These are phyloP conservation scores for Danio rerio DNA, from an alignment of 2,113 vertebrate species.

Conservation along the genomic window GRCz12tu NC_133185.1:21863001-21863500, in stretches of 20 bases:
- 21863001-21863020: background rate
- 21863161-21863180: too few relatives aligned
- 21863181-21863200: background rate
- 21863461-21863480: background rate
- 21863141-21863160: too few relatives aligned
- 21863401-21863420: background rate
- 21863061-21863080: background rate
- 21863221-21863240: background rate
- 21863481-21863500: background rate
- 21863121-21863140: background rate
- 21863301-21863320: background rate
- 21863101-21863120: background rate
- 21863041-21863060: background rate
- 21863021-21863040: background rate
- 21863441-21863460: background rate
- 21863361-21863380: slow-evolving; percentile 60
- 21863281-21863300: slow-evolving; percentile 21
- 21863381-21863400: background rate
- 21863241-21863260: background rate
- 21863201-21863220: background rate
- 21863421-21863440: background rate
- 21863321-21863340: slow-evolving; percentile 61
- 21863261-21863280: slow-evolving; percentile 56
- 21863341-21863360: slow-evolving; percentile 73
- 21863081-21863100: background rate